A percentile compares a stretch with the other conserved stretches of the same genome.
Evolutionary conservation across 35 echinoderm and acorn worm species (phyloP).

Genomic region (Apostichopus japonicus): DNA sequence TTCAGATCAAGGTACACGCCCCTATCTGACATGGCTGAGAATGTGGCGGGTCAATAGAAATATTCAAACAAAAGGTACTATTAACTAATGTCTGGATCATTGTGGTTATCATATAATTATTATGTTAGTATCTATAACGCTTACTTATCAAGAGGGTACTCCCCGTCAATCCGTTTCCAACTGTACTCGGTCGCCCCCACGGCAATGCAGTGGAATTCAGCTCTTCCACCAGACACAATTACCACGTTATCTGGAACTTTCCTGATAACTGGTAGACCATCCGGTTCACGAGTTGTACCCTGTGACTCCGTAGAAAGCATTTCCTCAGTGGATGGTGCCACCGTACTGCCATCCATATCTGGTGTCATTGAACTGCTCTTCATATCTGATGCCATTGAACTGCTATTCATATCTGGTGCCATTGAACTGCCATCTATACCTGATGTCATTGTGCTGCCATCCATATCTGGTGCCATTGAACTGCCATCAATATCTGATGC

Average conservation of each 20-base stretch:
- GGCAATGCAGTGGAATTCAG: conserved; percentile 72
- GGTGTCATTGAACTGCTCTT: background rate
- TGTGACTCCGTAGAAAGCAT: background rate
- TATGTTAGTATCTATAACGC: background rate
- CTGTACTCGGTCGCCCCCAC: conserved; percentile 74
- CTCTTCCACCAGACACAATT: conserved; percentile 48
- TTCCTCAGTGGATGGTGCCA: background rate
- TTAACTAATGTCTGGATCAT: no score
- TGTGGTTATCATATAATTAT: background rate
- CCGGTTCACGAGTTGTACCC: background rate
- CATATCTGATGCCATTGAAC: background rate
- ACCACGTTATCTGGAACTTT: conserved; percentile 53
- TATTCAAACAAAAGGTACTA: no score
- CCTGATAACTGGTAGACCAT: conserved; percentile 23
- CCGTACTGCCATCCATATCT: background rate
- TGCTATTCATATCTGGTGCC: background rate
- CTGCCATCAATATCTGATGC: background rate
- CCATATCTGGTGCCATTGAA: conserved; percentile 3
- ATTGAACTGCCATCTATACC: background rate
- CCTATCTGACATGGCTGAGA: no score
- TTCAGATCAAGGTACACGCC: no score
- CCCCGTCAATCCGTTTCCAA: conserved; percentile 74
- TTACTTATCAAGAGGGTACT: conserved; percentile 75
- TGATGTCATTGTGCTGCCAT: background rate
- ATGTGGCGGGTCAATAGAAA: no score